Evolutionary conservation across 1,140 invertebrate species (phyloP).

Genomic region (Meloidogyne floridensis): DNA sequence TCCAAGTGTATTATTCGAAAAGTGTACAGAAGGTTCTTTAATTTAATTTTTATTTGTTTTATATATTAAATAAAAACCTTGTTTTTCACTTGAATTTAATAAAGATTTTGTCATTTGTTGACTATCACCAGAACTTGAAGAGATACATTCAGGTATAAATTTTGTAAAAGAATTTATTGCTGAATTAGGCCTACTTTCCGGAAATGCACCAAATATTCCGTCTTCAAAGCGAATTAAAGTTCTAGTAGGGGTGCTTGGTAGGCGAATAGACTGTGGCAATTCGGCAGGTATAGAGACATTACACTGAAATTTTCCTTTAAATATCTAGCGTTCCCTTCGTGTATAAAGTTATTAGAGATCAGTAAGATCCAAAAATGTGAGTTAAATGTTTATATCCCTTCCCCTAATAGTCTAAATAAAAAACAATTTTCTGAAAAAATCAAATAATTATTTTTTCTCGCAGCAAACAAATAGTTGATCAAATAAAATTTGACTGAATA

Average conservation of each 20-base stretch:
- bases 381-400: no score
- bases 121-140: conserved; percentile 24
- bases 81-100: conserved; percentile 3
- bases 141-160: conserved; percentile 22
- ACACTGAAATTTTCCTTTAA: conserved; percentile 31
- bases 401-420: no score
- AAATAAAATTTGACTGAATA: no score
- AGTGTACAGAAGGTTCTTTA: neutral
- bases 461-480: no score
- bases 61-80: neutral
- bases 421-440: no score
- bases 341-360: no score
- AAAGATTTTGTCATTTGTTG: conserved; percentile 18
- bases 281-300: conserved; percentile 38
- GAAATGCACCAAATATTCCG: conserved; percentile 12
- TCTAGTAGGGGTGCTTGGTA: conserved; percentile 36
- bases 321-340: no score
- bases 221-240: conserved; percentile 19
- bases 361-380: no score
- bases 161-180: conserved; percentile 25
- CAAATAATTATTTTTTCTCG: no score
- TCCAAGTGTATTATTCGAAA: neutral
- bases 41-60: neutral
- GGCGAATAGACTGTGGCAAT: conserved; percentile 40
- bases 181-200: conserved; percentile 4